Evolutionary conservation across 2,797 vertebrate species (phyloP), one percentile per base, ranked within the genome.

Genomic region (Sardinella longiceps): DNA sequence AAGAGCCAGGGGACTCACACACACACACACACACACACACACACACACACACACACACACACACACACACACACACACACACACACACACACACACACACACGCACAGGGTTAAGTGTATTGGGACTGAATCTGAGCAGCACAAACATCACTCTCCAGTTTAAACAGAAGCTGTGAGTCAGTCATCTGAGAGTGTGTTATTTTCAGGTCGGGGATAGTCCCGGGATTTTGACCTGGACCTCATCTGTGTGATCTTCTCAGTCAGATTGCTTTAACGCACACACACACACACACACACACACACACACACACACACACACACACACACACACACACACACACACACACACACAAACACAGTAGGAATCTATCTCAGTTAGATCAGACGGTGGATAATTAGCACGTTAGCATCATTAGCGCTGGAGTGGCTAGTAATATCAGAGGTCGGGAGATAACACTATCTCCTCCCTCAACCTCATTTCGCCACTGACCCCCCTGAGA

Each of bases 231-330:
- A 84, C 23, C 85, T 86, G 89, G 88, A 84, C 89, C 92, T 92
- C 92, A 53, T 20, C 51, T 3, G 92, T 92, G 87, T 93, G 95
- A 93, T 95, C 94, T 94, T 93, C 93, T 93, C 91, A 92, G 94
- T 92, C 82, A 90, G 92, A 92, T 94, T 92, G 91, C 93, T 94
- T 94, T 23, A 48, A 4, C 46, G 12, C 46, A 48, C 6, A 48
- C 9, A 48, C 51, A 53, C 51, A 53, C 51, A 53, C 3, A 53
- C 51, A 53, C 51, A 53, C 63, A 66, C 25, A 30, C 63, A 66
- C 28, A 66, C n/a, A 23, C 56, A n/a, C 9, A 60, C 20, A 60
- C 56, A 60, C 53, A 56, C 23, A 56, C 20, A n/a, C 2, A 18
- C 15, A 56, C 53, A 56, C 23, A 20, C 20, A 53, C 51, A 53